Base-by-base conservation (phyloP, 2,113 vertebrate genomes). In the Pipa parva region DNA sequence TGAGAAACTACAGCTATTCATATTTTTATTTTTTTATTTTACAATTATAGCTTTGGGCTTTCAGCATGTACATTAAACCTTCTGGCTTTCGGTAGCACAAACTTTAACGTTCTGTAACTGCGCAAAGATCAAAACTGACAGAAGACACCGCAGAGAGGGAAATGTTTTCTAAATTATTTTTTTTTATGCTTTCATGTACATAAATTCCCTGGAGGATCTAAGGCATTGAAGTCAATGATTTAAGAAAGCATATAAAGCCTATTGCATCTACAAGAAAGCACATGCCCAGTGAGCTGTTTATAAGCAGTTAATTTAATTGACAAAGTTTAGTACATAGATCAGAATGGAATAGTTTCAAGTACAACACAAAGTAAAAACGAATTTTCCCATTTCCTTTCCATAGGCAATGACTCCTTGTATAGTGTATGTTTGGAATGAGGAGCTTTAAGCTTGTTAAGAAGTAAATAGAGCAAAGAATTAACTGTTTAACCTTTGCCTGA, bases 251-350 rank as follows among this genome's bases (percentile, higher is more conserved):
- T 7, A 0, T 11, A 71, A 39, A 72, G 61, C 71, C 49, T 56
- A 74, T n/a, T n/a, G n/a, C n/a, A n/a, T 7, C 0, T 20, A 27
- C 46, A 49, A 24, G 64, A 67, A 74, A 65, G 63, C 61, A 66
- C 57, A 48, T 75, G 51, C 67, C 36, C 69, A 45, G 49, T 51
- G 54, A 33, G 51, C 56, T 75, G 50, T 52, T 66, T 60, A 50
- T 73, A 33, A 67, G 65, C 49, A 69, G 57, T 54, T 79, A 71
- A 72, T 75, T 57, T 63, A 75, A 69, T 67, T 49, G 63, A 66
- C 56, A 72, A 72, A 63, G 59, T 77, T 75, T 78, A 66, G 46
- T 63, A 70, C 63, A 75, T 58, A 31, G 6, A 56, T 63, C 39
- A 79, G 56, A 59, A 29, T 15, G 58, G 58, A 59, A 72, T 20